Evolutionary conservation across 2,113 vertebrate genomes (phyloP), one percentile per base, ranked within the genome.

Genomic region (Antechinus stuartii): DNA sequence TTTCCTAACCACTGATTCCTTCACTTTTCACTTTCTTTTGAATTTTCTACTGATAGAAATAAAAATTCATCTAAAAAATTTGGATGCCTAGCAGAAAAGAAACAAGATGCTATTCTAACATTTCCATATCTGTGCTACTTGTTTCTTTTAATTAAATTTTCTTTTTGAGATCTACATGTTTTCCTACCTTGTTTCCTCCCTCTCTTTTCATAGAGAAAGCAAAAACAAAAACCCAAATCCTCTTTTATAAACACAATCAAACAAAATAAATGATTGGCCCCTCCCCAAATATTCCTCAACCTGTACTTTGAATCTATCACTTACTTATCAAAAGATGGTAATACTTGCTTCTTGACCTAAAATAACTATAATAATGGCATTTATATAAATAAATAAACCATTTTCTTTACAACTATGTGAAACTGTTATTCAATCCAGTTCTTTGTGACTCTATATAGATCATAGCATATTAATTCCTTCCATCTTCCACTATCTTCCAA

Each of bases 31-130:
- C 9, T 90, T 57, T 46, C n/a, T 54, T 95, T 94, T 52, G 16
- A 2, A 42, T 91, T 76, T 93, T 92, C 89, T n/a, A 24, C 10
- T 9, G 30, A 53, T 84, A 91, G 47, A 1, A 92, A 89, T 94
- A 91, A 46, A 7, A 93, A 8, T 16, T 68, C 24, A 9, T 47
- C 2, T 46, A 92, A 91, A 47, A 50, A 46, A 89, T 26, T 89
- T 90, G 22, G n/a, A 94, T 76, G 68, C 23, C 49, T 26, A 57
- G 54, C 49, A 95, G 89, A 93, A 84, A 94, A 52, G 25, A 91
- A 53, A 10, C 19, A 55, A 42, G 35, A 76, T 49, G 10, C 5
- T 35, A 35, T 90, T 89, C 9, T 91, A 90, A 22, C 68, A 76
- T n/a, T 76, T 50, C 56, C 0, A 0, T 89, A n/a, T 90, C 84